Percentiles rank a stretch among this genome's conserved stretches.
Evolutionary conservation across 2,113 vertebrate species (phyloP).

Genomic region (Dicentrarchus labrax): DNA sequence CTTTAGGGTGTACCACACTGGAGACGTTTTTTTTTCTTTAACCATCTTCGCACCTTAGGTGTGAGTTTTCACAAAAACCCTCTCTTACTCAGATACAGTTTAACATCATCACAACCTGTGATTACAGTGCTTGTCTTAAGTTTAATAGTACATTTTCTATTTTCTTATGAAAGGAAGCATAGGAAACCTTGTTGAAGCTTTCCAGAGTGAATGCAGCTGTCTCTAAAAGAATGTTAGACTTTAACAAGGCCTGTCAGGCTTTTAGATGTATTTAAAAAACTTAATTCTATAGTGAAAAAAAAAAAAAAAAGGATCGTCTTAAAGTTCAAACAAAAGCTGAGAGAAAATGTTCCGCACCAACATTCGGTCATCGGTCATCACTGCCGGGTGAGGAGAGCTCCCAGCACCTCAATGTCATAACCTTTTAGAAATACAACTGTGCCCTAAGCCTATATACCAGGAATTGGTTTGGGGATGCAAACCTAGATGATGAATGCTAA

Average conservation of each 20-base stretch:
- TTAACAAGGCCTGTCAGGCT: not conserved
- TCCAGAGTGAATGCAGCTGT: not conserved
- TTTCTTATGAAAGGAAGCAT: not conserved
- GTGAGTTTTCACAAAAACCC: conserved; percentile 18
- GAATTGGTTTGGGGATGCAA: conserved; percentile 28
- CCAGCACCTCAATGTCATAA: not conserved
- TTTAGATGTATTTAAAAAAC: not conserved
- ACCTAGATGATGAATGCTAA: conserved; percentile 19
- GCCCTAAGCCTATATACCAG: conserved; percentile 10
- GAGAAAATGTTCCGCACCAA: not conserved
- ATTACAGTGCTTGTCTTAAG: not conserved
- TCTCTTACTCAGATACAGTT: not conserved
- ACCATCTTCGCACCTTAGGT: not conserved
- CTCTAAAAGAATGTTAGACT: not conserved
- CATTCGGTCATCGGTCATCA: conserved; percentile 1
- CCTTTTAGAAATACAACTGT: conserved; percentile 22
- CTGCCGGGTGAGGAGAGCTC: conserved; percentile 1
- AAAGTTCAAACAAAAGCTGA: not conserved
- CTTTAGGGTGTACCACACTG: too few species aligned
- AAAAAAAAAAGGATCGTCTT: not conserved
- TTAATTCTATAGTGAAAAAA: not conserved
- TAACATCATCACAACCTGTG: not conserved
- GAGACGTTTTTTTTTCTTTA: not conserved
- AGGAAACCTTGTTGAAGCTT: not conserved
- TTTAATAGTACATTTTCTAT: not conserved